Conservation (phyloP, 2,888 invertebrate genomes). For the Acanthopleura granulata region DNA sequence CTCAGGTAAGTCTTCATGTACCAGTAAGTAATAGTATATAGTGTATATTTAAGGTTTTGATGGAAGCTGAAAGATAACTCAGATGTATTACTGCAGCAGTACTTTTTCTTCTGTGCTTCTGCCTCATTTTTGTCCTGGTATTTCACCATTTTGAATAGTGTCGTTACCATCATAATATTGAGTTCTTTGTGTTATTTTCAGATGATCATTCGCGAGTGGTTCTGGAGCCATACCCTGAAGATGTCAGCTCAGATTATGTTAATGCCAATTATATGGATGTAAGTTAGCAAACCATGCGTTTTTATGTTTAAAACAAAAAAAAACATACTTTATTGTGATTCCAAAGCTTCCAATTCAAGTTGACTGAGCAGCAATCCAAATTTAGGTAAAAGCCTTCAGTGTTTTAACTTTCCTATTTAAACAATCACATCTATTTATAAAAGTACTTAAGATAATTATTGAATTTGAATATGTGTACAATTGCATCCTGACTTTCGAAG, state of each 20-base stretch:
- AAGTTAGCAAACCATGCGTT: constrained; percentile 35
- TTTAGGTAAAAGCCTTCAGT: too few relatives aligned
- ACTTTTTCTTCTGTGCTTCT: too few relatives aligned
- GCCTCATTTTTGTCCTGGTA: too few relatives aligned
- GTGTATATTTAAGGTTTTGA: background rate
- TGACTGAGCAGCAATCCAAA: background rate
- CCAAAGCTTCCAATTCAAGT: background rate
- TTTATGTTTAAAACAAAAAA: background rate
- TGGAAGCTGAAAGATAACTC: too few relatives aligned
- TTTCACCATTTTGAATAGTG: too few relatives aligned
- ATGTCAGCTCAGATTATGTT: constrained; percentile 58
- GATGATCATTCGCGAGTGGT: constrained; percentile 63
- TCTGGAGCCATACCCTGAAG: constrained; percentile 50
- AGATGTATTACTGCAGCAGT: too few relatives aligned
- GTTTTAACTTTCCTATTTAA: background rate
- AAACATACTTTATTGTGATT: background rate
- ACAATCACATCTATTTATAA: background rate
- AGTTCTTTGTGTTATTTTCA: constrained; percentile 26
- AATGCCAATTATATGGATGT: constrained; percentile 63
- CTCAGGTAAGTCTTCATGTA: too few relatives aligned
- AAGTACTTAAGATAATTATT: background rate
- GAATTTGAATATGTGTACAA: too few relatives aligned
- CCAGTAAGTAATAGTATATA: too few relatives aligned
- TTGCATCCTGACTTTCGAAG: too few relatives aligned
- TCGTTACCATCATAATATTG: too few relatives aligned